Evolutionary conservation across 2,888 invertebrate genomes (phyloP).

Genomic region (Graphium colonna): DNA sequence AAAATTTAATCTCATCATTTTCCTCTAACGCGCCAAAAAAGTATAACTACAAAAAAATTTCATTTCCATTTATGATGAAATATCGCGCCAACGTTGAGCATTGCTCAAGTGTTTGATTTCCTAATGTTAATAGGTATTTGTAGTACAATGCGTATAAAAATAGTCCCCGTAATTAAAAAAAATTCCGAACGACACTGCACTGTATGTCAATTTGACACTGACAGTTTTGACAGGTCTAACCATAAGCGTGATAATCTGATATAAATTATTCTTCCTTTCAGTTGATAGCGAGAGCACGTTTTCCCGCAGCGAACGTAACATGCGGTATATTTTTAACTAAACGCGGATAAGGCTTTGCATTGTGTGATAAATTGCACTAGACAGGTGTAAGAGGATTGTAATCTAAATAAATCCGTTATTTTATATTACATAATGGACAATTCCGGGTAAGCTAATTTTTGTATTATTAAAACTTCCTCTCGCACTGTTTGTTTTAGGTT

Average conservation of each 20-base stretch:
- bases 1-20: too few relatives aligned
- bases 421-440: slow-evolving; percentile 60
- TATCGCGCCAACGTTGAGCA: too few relatives aligned
- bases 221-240: background rate
- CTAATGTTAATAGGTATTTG: too few relatives aligned
- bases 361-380: background rate
- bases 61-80: too few relatives aligned
- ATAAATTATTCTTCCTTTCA: slow-evolving; percentile 26
- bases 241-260: slow-evolving; percentile 17
- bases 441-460: slow-evolving; percentile 50
- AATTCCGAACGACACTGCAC: too few relatives aligned
- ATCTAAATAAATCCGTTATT: slow-evolving; percentile 9
- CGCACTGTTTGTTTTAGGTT: slow-evolving; percentile 34
- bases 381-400: background rate
- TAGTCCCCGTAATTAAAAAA: too few relatives aligned
- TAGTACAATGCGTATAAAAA: too few relatives aligned
- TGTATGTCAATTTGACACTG: too few relatives aligned
- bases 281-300: slow-evolving; percentile 36
- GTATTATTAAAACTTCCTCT: slow-evolving; percentile 40
- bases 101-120: too few relatives aligned
- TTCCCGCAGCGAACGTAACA: slow-evolving; percentile 22
- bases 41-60: too few relatives aligned
- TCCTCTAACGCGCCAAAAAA: too few relatives aligned
- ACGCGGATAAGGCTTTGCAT: background rate
- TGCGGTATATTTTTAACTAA: slow-evolving; percentile 45